Evolutionary conservation across 2,888 invertebrate genomes (phyloP), one percentile per base, ranked within the genome.

Genomic region (Lasius platythorax): DNA sequence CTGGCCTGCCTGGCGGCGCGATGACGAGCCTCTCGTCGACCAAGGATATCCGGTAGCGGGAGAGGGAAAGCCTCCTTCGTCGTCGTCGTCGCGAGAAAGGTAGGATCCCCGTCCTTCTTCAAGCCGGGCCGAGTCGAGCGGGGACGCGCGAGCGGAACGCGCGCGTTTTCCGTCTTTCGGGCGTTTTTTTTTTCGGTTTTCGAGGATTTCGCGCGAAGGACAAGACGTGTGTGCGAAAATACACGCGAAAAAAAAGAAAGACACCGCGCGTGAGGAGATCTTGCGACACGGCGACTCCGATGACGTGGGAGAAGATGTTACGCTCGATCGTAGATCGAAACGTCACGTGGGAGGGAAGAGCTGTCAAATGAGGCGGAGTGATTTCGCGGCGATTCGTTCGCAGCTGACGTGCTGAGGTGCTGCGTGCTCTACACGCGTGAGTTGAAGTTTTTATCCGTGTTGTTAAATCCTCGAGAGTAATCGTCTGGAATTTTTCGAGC

Each of bases 21-120:
- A 70, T 64, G 68, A 58, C 61, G 79, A 72, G 61, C 46, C 37
- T 78, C 70, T 78, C 40, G 68, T 46, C 63, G 82, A 86, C 79
- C 87, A 89, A 90, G 91, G 91, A 89, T 89, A 89, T 56, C 82
- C 61, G 46, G 28, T 61, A 61, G 15, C 50, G 58, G 83, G 82
- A 90, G 87, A 85, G 89, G 85, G 87, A 85, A 87, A 87, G 82
- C 75, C 83, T 37, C 3, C 30, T 2, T 78, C 40, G 67, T 46
- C 76, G 66, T 86, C 86, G 74, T 78, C 87, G 85, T 72, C 83
- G 61, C 82, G 87, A 66, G 90, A 88, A 88, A 89, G 87, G 84
- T 18, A 46, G 73, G 2, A 88, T 89, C 83, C 88, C 86, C 87
- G 70, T 68, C 18, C 30, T 33, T 33, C 30, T 23, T 23, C 2